These are phyloP conservation scores for Enteromius paludinosus DNA, from an alignment of 2,797 vertebrate genomes.

Conservation along the genomic window DNA sequence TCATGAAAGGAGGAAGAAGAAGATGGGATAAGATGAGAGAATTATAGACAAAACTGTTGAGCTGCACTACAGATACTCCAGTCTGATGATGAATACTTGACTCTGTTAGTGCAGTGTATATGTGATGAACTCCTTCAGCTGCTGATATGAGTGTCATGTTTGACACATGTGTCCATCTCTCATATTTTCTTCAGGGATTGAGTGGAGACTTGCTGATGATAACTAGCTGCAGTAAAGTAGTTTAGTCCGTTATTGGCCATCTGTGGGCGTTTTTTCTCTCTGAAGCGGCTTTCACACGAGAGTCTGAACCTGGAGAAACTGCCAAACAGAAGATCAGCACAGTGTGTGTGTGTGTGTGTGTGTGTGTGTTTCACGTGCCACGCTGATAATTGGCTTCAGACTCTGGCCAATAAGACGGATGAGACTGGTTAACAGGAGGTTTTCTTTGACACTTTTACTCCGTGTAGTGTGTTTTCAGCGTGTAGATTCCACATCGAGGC, in stretches of 20 bases:
- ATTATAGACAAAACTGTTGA: not conserved
- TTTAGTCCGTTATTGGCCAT: not conserved
- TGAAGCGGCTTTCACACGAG: not conserved
- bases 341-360: not conserved
- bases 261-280: not conserved
- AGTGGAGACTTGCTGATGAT: not conserved
- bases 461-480: not conserved
- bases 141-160: not conserved
- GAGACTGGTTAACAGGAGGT: not conserved
- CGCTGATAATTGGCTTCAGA: constrained; percentile 50
- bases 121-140: not conserved
- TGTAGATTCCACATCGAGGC: not conserved
- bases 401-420: not conserved
- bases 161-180: not conserved
- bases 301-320: constrained; percentile 9
- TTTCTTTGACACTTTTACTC: not conserved
- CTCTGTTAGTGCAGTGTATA: no score
- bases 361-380: not conserved
- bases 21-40: not conserved
- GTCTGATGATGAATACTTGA: no score
- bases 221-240: not conserved
- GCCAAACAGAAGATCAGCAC: constrained; percentile 13
- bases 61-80: no score
- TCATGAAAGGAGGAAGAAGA: not conserved
- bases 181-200: not conserved